Evolutionary conservation across 1,140 invertebrate species (phyloP), one percentile per base, ranked within the genome.

Genomic region (Heliconius eleuchia): DNA sequence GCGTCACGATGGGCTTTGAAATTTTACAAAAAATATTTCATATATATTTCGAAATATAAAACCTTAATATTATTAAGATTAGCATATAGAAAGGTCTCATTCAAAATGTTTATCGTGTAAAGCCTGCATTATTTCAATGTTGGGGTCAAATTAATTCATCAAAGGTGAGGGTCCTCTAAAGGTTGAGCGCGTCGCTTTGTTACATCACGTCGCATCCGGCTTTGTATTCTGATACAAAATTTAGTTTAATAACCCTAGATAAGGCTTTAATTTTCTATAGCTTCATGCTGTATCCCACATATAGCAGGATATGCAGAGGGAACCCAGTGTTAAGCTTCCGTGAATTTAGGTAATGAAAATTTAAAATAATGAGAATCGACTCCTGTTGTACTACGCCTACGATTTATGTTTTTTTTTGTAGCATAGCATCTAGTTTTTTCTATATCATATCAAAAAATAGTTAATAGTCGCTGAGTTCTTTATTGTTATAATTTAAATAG

Each of bases 121-220:
- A 27, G 27, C 1, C 60, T 27, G 4, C 60, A 30, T 27, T 66
- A 6, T 30, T 66, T 66, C 27, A 66, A 66, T 66, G 60, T 66
- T 66, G 23, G 60, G 60, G 60, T 30, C 23, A 30, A 66, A 27
- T 30, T 66, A 66, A 16, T 30, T 66, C 1, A 16, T 23, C 27
- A 66, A 30, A 66, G 60, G 60, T 66, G 60, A 66, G 60, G 60
- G 60, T 66, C 60, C 60, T 30, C 60, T 66, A 66, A 66, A 66
- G 60, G 13, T 66, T 66, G 60, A 30, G 27, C 27, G 60, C 23
- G 27, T 66, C 27, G 27, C 27, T 66, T 30, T 16, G 27, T 66
- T 66, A 66, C 27, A 3, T 66, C 23, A 66, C 13, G 3, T 3
- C 0, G 60, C 27, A 66, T 66, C 60, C 60, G 60, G 60, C 13